Evolutionary conservation across 2,888 invertebrate genomes (phyloP).

Genomic region (Drosophila peninsularis): DNA sequence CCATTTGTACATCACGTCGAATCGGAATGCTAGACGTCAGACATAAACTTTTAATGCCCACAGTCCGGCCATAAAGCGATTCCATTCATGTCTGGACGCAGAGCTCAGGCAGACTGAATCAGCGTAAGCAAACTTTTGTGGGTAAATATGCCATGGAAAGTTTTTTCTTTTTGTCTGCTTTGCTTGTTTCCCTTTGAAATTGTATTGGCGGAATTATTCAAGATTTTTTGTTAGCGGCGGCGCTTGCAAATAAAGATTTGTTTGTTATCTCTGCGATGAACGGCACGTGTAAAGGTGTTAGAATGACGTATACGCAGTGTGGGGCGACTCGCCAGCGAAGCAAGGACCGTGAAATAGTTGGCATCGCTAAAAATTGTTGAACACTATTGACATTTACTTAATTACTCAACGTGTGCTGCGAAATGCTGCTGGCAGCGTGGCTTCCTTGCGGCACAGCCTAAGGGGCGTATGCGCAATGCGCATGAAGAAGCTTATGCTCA

Average conservation of each 20-base stretch:
- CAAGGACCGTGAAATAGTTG: constrained; percentile 11
- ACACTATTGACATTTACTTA: constrained; percentile 4
- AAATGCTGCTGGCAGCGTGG: neutral
- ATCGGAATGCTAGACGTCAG: constrained; percentile 4
- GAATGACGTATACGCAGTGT: constrained; percentile 31
- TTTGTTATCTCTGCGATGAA: constrained; percentile 19
- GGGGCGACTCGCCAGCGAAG: neutral
- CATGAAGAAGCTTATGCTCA: neutral
- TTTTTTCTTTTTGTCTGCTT: constrained; percentile 31
- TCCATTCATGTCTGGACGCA: neutral
- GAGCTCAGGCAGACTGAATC: constrained; percentile 16
- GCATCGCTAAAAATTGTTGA: constrained; percentile 8
- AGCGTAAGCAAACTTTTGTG: constrained; percentile 19
- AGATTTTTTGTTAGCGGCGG: constrained; percentile 22
- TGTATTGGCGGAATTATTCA: constrained; percentile 10
- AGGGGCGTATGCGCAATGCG: constrained; percentile 16
- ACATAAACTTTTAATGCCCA: constrained; percentile 16
- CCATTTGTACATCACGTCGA: neutral
- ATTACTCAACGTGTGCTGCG: constrained; percentile 9
- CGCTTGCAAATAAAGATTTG: constrained; percentile 20
- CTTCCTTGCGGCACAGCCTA: neutral
- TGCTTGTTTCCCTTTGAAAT: constrained; percentile 12
- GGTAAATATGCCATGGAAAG: constrained; percentile 51
- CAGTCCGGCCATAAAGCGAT: constrained; percentile 6
- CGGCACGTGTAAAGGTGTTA: constrained; percentile 57